These are phyloP conservation scores for Coptodon rendalli DNA, from an alignment of 2,113 vertebrate genomes.

Conservation along the genomic window DNA sequence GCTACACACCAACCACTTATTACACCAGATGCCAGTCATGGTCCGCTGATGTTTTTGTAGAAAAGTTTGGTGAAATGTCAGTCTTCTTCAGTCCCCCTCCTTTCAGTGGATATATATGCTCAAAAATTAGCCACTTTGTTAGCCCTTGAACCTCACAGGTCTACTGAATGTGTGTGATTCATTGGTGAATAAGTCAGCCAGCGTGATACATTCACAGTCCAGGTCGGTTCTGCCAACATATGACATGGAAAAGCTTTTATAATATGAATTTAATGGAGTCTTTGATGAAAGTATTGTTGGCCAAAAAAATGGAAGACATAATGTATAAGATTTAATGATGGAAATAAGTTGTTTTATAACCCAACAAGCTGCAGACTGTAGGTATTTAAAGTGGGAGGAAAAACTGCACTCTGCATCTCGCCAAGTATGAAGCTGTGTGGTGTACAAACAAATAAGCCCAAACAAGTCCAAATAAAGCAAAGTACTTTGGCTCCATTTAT, in stretches of 20 bases:
- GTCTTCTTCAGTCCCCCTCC: conserved; percentile 17
- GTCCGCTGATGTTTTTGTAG: conserved; percentile 48
- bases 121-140: conserved; percentile 49
- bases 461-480: conserved; percentile 73
- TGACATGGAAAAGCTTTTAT: not conserved
- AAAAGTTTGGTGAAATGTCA: conserved; percentile 59
- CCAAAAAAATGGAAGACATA: conserved; percentile 9
- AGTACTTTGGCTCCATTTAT: conserved; percentile 72
- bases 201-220: not conserved
- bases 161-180: conserved; percentile 29
- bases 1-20: conserved; percentile 42
- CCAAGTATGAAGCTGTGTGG: conserved; percentile 66
- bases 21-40: conserved; percentile 59
- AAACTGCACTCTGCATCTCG: conserved; percentile 49
- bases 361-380: conserved; percentile 40
- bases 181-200: not conserved
- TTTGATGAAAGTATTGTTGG: conserved; percentile 40
- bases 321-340: conserved; percentile 30
- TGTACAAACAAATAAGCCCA: conserved; percentile 68
- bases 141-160: conserved; percentile 39
- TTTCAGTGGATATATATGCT: conserved; percentile 16
- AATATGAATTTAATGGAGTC: not conserved
- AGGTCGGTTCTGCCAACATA: not conserved
- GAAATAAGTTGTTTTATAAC: conserved; percentile 40
- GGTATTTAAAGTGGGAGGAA: conserved; percentile 55